Base-by-base conservation (phyloP, 1,140 invertebrate species). In the Dendroctonus ponderosae region DNA sequence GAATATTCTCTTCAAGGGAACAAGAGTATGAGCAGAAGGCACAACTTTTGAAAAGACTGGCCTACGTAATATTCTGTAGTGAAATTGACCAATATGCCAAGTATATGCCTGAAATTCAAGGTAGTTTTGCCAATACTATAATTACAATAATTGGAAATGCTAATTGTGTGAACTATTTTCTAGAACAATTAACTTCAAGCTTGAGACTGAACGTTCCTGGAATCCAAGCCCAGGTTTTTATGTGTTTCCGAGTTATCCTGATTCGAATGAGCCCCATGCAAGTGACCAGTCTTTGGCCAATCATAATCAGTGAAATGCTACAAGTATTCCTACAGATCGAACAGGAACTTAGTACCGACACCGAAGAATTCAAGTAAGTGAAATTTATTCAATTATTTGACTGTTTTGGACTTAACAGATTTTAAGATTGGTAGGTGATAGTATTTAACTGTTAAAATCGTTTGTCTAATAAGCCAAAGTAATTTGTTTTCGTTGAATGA, bases 31-130 rank as follows among this genome's bases (percentile, higher is more conserved):
- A 97, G 76, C 90, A 91, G 77, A 83, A 92, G 63, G 89, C 92
- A 0, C 90, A 93, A 76, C 82, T 96, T 43, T 79, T 97, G 48
- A 97, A 97, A 78, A 81, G 93, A 67, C 79, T 97, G 26, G 91
- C 93, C 5, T 97, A 97, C 77, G 91, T 94, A 48, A 91, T 97
- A 72, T 91, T 94, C 73, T 95, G 93, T 77, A 93, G 92, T 75
- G 92, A 96, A 76, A 86, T 87, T 54, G 95, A 97, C 81, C 94
- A 97, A 77, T 97, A 96, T 81, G 87, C 93, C 71, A 91, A 91
- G 77, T 91, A 92, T 70, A 92, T 96, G 87, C 92, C 93, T 11
- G 94, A 96, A 76, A 96, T 97, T 74, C 94, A 96, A 87, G 93
- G 92, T 94, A 79, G 73, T 46, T 66, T 26, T 42, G 61, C 52